These are phyloP conservation scores for Tineola bisselliella DNA, from an alignment of 2,888 invertebrate species.

Conservation along the genomic window DNA sequence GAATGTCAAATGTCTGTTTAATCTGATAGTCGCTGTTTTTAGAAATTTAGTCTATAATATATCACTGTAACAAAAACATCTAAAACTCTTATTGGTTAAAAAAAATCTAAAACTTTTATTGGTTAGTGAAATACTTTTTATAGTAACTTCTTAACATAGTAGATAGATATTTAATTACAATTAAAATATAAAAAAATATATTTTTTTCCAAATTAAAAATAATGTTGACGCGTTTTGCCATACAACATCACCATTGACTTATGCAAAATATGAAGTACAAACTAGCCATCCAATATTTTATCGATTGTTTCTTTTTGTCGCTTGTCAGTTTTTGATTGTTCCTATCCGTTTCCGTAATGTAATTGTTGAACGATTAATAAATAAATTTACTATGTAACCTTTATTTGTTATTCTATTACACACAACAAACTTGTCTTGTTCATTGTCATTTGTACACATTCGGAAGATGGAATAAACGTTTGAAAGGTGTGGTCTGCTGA, in stretches of 20 bases:
- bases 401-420: neutral
- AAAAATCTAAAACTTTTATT: too few species aligned
- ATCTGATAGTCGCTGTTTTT: neutral
- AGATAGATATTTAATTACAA: too few species aligned
- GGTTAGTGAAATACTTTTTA: too few species aligned
- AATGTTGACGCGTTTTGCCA: neutral
- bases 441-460: neutral
- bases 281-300: neutral
- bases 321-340: conserved; percentile 4
- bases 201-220: too few species aligned
- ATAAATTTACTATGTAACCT: neutral
- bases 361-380: neutral
- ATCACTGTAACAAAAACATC: too few species aligned
- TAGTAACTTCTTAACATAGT: too few species aligned
- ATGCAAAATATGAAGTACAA: neutral
- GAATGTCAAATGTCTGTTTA: neutral
- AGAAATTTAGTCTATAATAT: too few species aligned
- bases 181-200: too few species aligned
- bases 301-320: conserved; percentile 8
- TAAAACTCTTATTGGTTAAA: too few species aligned
- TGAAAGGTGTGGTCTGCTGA: too few species aligned
- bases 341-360: neutral
- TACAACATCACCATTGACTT: neutral
- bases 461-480: neutral
- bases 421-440: neutral